phyloP scores from a whole-genome alignment of 2,113 vertebrate species.

The Vicugna pacos region DNA sequence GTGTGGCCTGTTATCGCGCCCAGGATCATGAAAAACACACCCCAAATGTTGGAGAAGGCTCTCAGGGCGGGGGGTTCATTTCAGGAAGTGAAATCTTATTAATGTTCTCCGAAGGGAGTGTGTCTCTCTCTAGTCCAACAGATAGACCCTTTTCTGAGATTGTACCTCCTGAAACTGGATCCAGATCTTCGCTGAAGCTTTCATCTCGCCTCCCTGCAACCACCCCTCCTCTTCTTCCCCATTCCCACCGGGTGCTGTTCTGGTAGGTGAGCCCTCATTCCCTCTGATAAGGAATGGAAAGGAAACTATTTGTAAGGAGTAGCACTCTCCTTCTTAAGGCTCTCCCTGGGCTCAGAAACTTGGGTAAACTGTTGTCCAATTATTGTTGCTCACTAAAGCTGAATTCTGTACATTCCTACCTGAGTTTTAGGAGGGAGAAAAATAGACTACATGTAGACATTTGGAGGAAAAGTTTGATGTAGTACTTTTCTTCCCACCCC shows the following conservation, averaged over 20 bases:
- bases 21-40: neutral
- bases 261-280: neutral
- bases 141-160: neutral
- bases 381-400: neutral
- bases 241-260: neutral
- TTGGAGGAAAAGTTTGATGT: neutral
- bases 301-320: neutral
- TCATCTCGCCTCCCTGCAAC: neutral
- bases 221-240: neutral
- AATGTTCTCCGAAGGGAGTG: neutral
- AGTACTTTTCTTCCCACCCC: neutral
- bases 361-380: neutral
- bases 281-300: neutral
- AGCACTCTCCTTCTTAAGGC: neutral
- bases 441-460: neutral
- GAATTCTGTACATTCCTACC: neutral
- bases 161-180: neutral
- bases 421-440: neutral
- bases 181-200: neutral
- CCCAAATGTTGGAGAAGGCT: neutral
- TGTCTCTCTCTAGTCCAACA: neutral
- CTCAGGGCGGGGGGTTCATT: neutral
- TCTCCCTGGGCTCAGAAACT: neutral
- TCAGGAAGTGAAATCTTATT: constrained; percentile 1
- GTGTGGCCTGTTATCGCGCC: accelerated